Percentiles rank a stretch among this genome's conserved stretches.
phyloP scores from a whole-genome alignment of 2,797 vertebrate genomes.

The Nyctalus aviator region DNA sequence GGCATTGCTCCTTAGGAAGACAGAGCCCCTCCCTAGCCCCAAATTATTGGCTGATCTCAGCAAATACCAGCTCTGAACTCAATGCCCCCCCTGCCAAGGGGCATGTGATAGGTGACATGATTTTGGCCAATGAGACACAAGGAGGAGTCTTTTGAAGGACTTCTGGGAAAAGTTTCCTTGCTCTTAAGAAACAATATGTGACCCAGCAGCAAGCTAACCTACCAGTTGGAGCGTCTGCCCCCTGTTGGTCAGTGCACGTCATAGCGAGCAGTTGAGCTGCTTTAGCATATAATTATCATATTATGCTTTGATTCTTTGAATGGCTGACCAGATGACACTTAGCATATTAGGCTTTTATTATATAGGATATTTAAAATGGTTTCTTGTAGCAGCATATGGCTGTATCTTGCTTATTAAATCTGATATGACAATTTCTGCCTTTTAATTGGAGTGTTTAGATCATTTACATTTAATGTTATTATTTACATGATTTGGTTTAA shows the following conservation, averaged over 20 bases:
- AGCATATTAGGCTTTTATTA: too few species aligned
- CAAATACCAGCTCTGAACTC: neutral
- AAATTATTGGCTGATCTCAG: neutral
- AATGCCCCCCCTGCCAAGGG: neutral
- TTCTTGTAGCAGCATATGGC: neutral
- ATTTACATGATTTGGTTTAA: neutral
- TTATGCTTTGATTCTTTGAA: too few species aligned
- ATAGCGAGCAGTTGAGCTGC: too few species aligned
- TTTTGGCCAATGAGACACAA: neutral
- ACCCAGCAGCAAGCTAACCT: neutral
- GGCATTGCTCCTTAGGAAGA: neutral
- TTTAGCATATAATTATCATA: too few species aligned
- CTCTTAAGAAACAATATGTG: neutral
- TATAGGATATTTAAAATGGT: neutral
- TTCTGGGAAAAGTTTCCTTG: slow-evolving; percentile 10
- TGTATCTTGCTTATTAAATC: slow-evolving; percentile 27
- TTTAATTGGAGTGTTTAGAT: neutral
- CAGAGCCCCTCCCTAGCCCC: neutral
- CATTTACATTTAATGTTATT: neutral
- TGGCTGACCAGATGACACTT: too few species aligned
- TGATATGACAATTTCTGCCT: neutral
- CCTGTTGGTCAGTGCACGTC: too few species aligned
- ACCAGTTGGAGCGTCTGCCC: too few species aligned
- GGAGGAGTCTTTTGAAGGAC: neutral
- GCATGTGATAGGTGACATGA: neutral